Base-by-base conservation (phyloP, 2,888 invertebrate genomes). In the Brachypterus glaber region DNA sequence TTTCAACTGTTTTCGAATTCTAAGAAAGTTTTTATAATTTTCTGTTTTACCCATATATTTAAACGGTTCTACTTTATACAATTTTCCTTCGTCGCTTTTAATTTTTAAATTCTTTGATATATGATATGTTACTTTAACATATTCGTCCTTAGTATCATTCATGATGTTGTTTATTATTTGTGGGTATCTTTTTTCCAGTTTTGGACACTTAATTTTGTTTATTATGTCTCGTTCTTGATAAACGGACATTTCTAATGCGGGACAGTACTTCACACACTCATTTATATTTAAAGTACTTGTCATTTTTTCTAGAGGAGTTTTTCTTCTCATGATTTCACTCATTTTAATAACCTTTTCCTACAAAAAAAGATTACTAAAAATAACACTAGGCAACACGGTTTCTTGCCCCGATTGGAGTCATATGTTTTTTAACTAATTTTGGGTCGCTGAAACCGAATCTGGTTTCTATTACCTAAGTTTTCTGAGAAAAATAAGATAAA, bases 71-170 rank as follows among this genome's bases (percentile, higher is more conserved):
- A 76, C 70, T 45, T 58, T 55, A 44, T 66, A 66, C 35, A 63
- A 61, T 30, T 60, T 64, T 2, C 70, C 61, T n/a, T 71, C 71
- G 0, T 73, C 73, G 17, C 67, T 62, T 18, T 71, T 68, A 15
- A 82, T 67, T 30, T 77, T 72, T 25, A 69, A 72, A 50, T 71
- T 74, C 31, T 79, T 71, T 4, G 75, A 77, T 33, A 74, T 69
- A 0, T 71, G 66, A 45, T 76, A 74, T 41, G 79, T 70, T 30
- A 76, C 63, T 17, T 63, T 62, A 49, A 74, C 68, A 68, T 73
- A 80, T 46, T 74, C 74, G 0, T 50, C 51, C 51, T 76, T 71
- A 29, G 69, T 68, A 49, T 77, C 77, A 15, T 44, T 41, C 39
- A 77, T 66, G n/a, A 76, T 60, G 8, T 64, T 65, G 16, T 70